Evolutionary conservation across 2,888 invertebrate species (phyloP).

Genomic region (Lacanobia oleracea): DNA sequence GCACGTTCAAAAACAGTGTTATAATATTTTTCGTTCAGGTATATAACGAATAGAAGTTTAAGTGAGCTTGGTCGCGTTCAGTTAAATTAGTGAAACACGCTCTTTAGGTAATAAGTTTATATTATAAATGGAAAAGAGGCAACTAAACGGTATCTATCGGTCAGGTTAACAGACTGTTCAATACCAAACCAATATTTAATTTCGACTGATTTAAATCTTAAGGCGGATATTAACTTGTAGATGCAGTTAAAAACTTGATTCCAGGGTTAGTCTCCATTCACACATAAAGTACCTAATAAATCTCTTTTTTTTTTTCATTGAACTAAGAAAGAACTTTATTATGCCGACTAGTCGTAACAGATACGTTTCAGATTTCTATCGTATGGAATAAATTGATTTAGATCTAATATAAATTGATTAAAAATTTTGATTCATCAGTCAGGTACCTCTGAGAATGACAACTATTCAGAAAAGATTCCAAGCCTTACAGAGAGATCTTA

Average conservation of each 20-base stretch:
- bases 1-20: neutral
- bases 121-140: neutral
- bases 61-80: neutral
- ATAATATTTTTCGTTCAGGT: neutral
- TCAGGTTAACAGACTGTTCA: neutral
- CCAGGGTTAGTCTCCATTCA: constrained; percentile 18
- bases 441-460: neutral
- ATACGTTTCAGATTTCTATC: constrained; percentile 14
- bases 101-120: too few relatives aligned
- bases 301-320: neutral
- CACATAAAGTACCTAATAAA: constrained; percentile 13
- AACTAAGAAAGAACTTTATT: neutral
- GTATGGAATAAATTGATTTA: constrained; percentile 28
- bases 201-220: neutral
- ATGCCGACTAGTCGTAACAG: constrained; percentile 28
- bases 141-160: too few relatives aligned
- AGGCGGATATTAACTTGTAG: neutral
- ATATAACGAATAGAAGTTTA: neutral
- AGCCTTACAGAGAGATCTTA: constrained; percentile 24
- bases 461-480: constrained; percentile 24
- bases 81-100: neutral
- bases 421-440: constrained; percentile 25
- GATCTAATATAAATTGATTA: constrained; percentile 27
- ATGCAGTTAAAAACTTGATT: constrained; percentile 22
- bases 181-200: neutral